Conservation (phyloP, 2,888 invertebrate species). For the Nemapogon koenigi region DNA sequence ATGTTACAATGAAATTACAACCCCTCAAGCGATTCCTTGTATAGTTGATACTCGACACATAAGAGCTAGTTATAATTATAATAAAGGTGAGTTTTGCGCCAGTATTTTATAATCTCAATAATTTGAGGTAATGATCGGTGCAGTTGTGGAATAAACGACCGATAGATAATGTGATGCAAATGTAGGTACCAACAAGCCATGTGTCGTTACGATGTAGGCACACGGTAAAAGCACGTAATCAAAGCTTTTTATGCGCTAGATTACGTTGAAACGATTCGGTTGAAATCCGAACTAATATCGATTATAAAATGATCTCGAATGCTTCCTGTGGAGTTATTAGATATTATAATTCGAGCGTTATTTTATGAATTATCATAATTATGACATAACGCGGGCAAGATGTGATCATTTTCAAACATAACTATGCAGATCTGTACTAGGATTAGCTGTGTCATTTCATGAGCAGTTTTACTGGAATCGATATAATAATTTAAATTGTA, state of each 20-base stretch:
- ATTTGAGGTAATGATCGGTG: constrained; percentile 31
- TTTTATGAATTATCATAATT: constrained; percentile 7
- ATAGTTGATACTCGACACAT: constrained; percentile 1
- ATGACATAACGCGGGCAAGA: constrained; percentile 1
- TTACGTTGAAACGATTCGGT: constrained; percentile 43
- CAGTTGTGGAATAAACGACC: constrained; percentile 27
- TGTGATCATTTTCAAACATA: too few species aligned
- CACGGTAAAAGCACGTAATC: constrained; percentile 37
- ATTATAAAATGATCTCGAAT: constrained; percentile 45
- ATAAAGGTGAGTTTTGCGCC: background rate
- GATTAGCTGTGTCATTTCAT: too few species aligned
- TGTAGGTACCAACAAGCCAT: constrained; percentile 26
- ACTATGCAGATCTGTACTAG: too few species aligned
- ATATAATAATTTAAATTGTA: too few species aligned
- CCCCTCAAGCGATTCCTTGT: constrained; percentile 5
- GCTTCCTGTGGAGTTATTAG: constrained; percentile 30
- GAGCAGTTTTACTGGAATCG: too few species aligned
- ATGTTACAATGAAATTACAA: constrained; percentile 8
- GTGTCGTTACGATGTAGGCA: constrained; percentile 26
- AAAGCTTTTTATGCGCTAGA: constrained; percentile 38
- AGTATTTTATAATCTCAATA: constrained; percentile 31
- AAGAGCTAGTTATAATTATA: constrained; percentile 5
- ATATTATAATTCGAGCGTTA: constrained; percentile 33
- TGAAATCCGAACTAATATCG: constrained; percentile 43
- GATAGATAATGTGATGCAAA: constrained; percentile 45